phyloP scores from a whole-genome alignment of 2,888 invertebrate genomes.

The Lithosia quadra region DNA sequence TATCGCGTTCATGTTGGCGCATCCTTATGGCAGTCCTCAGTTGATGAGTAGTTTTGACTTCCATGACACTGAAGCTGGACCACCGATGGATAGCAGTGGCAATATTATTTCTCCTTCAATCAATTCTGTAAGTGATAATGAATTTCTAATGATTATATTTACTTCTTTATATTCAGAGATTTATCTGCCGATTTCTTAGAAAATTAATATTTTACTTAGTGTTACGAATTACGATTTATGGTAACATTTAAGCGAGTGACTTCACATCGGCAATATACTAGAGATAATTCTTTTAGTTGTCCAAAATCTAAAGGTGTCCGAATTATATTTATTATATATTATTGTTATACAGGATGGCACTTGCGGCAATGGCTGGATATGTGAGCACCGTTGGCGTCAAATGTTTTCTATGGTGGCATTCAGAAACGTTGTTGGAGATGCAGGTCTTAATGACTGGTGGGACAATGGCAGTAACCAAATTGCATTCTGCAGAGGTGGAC shows the following conservation, averaged over 20 bases:
- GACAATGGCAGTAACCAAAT: slow-evolving; percentile 94
- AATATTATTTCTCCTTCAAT: slow-evolving; percentile 89
- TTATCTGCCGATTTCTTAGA: neutral
- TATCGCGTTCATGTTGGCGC: slow-evolving; percentile 95
- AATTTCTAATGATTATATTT: neutral
- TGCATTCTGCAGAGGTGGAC: slow-evolving; percentile 92
- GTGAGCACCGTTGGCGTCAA: slow-evolving; percentile 95
- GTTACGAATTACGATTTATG: too few species aligned
- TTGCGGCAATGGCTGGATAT: slow-evolving; percentile 92
- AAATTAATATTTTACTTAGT: too few species aligned
- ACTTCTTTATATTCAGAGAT: neutral
- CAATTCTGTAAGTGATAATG: slow-evolving; percentile 78
- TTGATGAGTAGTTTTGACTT: slow-evolving; percentile 96
- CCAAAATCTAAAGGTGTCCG: too few species aligned
- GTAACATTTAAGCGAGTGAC: too few species aligned
- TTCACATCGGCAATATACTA: too few species aligned
- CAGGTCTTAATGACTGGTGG: slow-evolving; percentile 91
- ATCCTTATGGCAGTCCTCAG: slow-evolving; percentile 92
- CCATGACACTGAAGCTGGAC: slow-evolving; percentile 88
- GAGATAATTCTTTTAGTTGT: too few species aligned
- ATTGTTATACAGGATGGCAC: slow-evolving; percentile 87
- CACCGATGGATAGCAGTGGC: slow-evolving; percentile 89
- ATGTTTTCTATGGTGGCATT: slow-evolving; percentile 93
- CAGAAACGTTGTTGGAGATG: slow-evolving; percentile 89
- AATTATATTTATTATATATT: too few species aligned